Conservation (phyloP, 1,140 invertebrate genomes). For the Carcinoscorpius rotundicauda region DNA sequence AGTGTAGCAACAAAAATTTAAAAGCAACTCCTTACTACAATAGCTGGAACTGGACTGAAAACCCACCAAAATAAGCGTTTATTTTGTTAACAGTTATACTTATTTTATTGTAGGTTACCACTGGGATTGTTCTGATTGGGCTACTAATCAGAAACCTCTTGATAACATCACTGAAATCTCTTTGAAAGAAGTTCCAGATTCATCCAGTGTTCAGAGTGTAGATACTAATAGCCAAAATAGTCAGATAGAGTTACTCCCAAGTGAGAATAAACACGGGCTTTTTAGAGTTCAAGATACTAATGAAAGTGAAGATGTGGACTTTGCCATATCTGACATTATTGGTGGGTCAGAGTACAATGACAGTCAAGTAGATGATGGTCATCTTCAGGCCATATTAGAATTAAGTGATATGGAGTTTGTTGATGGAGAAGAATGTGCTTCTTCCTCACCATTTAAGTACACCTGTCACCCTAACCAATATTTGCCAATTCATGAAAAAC, state of each 20-base stretch:
- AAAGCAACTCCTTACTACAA: too few relatives aligned
- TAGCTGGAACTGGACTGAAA: too few relatives aligned
- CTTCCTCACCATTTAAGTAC: conserved; percentile 49
- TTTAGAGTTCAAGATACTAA: too few relatives aligned
- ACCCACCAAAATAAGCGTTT: too few relatives aligned
- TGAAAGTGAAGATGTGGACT: too few relatives aligned
- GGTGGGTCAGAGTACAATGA: too few relatives aligned
- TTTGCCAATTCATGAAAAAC: conserved; percentile 42
- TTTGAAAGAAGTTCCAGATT: conserved; percentile 78
- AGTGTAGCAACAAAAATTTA: too few relatives aligned
- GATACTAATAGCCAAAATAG: conserved; percentile 51
- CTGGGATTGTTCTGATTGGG: conserved; percentile 87
- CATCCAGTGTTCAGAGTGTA: conserved; percentile 74
- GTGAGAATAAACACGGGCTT: background rate
- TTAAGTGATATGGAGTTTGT: too few relatives aligned
- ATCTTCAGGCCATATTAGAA: too few relatives aligned
- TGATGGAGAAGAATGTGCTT: conserved; percentile 30
- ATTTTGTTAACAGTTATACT: too few relatives aligned
- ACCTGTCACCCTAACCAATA: conserved; percentile 66
- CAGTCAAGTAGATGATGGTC: too few relatives aligned
- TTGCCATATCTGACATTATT: too few relatives aligned
- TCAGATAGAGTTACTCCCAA: conserved; percentile 14
- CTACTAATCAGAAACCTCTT: conserved; percentile 58
- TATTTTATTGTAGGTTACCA: background rate
- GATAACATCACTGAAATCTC: conserved; percentile 86